A percentile compares a stretch with the other conserved stretches of the same genome.
Evolutionary conservation across 2,113 vertebrate species (phyloP).

Genomic region (Scartelaos histophorus): DNA sequence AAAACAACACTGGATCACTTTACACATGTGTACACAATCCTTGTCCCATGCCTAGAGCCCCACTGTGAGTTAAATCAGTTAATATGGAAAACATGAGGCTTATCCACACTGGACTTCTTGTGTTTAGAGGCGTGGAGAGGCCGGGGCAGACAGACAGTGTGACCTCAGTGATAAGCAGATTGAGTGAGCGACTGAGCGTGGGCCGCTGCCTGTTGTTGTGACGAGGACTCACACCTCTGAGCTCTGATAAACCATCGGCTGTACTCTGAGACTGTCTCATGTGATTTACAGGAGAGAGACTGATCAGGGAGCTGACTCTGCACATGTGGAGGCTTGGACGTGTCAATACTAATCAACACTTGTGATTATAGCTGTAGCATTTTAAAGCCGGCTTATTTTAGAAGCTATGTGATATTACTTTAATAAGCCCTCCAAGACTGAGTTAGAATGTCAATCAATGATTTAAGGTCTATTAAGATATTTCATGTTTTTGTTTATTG

Average conservation of each 20-base stretch:
- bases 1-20: no score
- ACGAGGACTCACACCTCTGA: constrained; percentile 25
- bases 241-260: constrained; percentile 18
- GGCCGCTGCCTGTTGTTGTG: constrained; percentile 48
- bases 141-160: constrained; percentile 48
- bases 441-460: neutral
- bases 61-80: neutral
- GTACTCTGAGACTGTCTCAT: neutral
- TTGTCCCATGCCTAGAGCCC: no score
- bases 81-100: constrained; percentile 29
- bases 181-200: constrained; percentile 44
- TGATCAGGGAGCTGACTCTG: neutral
- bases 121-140: constrained; percentile 34
- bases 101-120: constrained; percentile 49
- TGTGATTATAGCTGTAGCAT: no score
- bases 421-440: no score
- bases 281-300: neutral
- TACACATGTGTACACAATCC: no score
- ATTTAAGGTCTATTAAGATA: no score
- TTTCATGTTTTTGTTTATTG: no score
- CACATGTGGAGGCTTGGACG: neutral
- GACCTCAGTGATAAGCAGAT: constrained; percentile 69
- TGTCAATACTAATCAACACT: neutral
- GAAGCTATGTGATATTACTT: neutral
- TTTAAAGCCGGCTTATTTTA: neutral